These are phyloP conservation scores for Tokudaia tokunoshimensis DNA, from an alignment of 2,797 vertebrate genomes.

Conservation along the genomic window DNA sequence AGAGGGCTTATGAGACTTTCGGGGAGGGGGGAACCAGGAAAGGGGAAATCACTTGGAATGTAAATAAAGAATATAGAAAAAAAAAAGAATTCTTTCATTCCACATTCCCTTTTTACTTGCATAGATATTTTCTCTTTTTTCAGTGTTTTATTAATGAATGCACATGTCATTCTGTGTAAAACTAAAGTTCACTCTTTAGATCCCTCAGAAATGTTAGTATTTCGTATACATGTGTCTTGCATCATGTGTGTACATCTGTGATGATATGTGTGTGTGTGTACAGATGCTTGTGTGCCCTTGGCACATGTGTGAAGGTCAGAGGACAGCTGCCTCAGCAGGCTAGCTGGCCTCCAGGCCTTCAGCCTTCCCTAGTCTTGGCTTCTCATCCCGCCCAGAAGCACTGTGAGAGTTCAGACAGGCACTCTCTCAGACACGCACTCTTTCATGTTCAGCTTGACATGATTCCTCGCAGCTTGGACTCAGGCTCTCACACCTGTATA, in stretches of 20 bases:
- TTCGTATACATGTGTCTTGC: background rate
- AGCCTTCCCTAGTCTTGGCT: background rate
- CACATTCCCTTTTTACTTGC: background rate
- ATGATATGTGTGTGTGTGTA: background rate
- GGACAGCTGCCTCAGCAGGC: background rate
- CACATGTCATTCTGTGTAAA: conserved; percentile 1
- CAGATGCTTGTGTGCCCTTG: background rate
- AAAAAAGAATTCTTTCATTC: background rate
- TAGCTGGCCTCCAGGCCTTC: background rate
- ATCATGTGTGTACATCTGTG: background rate
- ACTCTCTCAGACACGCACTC: background rate
- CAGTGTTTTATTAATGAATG: background rate
- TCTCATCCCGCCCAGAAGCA: background rate
- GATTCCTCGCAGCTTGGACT: background rate
- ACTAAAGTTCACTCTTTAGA: conserved; percentile 24
- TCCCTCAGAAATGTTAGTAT: conserved; percentile 19
- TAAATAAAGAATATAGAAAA: too few species aligned
- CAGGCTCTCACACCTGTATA: background rate
- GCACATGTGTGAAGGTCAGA: background rate
- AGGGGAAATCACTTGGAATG: too few species aligned
- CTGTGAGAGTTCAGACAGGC: background rate
- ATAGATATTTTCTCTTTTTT: background rate
- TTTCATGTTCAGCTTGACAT: background rate
- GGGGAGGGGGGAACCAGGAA: too few species aligned
- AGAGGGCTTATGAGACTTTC: too few species aligned